phyloP scores from a whole-genome alignment of 2,113 vertebrate species.

The Penelope pileata region DNA sequence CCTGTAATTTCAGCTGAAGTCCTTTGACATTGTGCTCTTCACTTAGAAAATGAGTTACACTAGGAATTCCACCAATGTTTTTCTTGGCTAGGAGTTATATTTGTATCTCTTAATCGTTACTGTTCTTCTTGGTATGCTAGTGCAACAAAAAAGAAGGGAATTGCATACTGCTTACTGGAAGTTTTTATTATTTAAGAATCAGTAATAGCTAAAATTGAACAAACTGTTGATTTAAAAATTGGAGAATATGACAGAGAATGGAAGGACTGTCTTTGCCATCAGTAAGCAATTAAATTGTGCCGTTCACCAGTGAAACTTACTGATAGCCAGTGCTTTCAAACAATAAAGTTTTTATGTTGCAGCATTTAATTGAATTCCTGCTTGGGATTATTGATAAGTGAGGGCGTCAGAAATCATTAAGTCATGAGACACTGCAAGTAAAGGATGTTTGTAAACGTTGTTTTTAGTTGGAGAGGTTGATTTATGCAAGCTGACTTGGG shows the following conservation, averaged over 20 bases:
- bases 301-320: not conserved
- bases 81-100: not conserved
- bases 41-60: not conserved
- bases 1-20: not conserved
- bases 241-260: not conserved
- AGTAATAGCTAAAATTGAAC: not conserved
- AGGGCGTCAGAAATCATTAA: not conserved
- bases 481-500: not conserved
- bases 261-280: not conserved
- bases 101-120: not conserved
- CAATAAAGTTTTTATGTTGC: not conserved
- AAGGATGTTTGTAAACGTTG: not conserved
- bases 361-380: not conserved
- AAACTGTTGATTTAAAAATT: not conserved
- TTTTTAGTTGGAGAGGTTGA: not conserved
- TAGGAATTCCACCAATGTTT: not conserved
- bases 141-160: not conserved
- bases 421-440: not conserved
- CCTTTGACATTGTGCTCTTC: not conserved
- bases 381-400: not conserved
- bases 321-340: not conserved
- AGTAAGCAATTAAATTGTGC: not conserved
- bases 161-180: not conserved
- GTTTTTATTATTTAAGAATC: not conserved
- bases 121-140: not conserved